Conservation (phyloP, 1,140 invertebrate species). For the Philotrypesis tridentata region DNA sequence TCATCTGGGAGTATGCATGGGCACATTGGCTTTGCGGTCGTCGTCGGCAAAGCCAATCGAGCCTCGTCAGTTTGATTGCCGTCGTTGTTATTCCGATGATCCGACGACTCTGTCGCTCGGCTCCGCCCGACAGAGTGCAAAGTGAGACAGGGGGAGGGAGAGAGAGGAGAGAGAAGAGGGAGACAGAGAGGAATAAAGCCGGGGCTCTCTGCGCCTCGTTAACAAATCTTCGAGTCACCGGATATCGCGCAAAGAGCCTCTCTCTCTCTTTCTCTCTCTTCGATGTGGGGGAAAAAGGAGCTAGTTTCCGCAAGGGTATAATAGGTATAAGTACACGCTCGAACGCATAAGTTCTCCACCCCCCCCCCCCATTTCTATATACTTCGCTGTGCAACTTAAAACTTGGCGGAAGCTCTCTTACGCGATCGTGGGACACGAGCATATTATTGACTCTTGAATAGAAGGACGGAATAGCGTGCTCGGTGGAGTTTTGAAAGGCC, state of each 20-base stretch:
- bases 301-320: no score
- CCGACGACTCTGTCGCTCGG: not conserved
- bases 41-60: conserved; percentile 19
- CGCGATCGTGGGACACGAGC: no score
- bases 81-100: conserved; percentile 41
- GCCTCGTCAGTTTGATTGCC: conserved; percentile 43
- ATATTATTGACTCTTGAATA: no score
- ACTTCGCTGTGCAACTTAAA: no score
- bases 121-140: no score
- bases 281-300: no score
- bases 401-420: no score
- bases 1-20: not conserved
- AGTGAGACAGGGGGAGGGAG: not conserved
- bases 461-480: no score
- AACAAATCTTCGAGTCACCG: conserved; percentile 17
- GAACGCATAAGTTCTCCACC: no score
- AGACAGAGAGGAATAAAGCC: not conserved
- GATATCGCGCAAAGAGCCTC: not conserved
- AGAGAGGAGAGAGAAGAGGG: not conserved
- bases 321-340: no score
- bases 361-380: no score
- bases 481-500: no score
- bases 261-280: not conserved
- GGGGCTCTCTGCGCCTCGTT: not conserved
- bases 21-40: not conserved